Evolutionary conservation across 2,797 vertebrate species (phyloP).

Genomic region (Catamblyrhynchus diadema): DNA sequence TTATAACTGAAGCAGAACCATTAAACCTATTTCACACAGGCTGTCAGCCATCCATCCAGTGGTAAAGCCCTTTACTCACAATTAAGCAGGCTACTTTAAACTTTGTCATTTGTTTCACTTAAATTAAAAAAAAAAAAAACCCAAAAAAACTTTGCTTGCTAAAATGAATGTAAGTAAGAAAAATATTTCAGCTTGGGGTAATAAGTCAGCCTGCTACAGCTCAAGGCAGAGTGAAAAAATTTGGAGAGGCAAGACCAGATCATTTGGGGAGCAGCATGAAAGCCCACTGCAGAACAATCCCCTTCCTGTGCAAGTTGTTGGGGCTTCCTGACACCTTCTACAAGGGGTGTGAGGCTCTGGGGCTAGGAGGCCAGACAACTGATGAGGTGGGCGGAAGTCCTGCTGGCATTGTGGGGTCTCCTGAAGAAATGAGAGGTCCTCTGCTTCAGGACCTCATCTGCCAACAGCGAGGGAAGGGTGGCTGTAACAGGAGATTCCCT

Average conservation of each 20-base stretch:
- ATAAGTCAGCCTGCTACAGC: background rate
- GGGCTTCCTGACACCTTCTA: background rate
- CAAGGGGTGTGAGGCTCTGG: background rate
- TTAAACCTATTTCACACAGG: conserved; percentile 17
- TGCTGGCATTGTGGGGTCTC: no score
- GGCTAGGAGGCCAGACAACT: background rate
- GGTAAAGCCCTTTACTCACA: background rate
- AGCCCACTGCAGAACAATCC: background rate
- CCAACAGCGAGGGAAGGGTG: background rate
- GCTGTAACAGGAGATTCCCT: background rate
- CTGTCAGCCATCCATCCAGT: background rate
- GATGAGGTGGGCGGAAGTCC: background rate
- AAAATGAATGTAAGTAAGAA: background rate
- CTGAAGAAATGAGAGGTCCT: background rate
- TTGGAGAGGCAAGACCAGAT: background rate
- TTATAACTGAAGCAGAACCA: background rate
- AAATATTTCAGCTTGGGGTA: background rate
- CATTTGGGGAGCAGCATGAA: background rate
- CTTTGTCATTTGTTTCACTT: background rate
- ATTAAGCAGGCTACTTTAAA: background rate
- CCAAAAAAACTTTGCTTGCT: background rate
- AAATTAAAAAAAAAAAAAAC: background rate
- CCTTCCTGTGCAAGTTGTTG: background rate
- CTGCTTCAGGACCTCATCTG: background rate
- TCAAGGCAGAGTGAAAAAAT: background rate